These are phyloP conservation scores for Plecturocebus donacophilus DNA, from an alignment of 2,113 vertebrate genomes.

Conservation along the genomic window DNA sequence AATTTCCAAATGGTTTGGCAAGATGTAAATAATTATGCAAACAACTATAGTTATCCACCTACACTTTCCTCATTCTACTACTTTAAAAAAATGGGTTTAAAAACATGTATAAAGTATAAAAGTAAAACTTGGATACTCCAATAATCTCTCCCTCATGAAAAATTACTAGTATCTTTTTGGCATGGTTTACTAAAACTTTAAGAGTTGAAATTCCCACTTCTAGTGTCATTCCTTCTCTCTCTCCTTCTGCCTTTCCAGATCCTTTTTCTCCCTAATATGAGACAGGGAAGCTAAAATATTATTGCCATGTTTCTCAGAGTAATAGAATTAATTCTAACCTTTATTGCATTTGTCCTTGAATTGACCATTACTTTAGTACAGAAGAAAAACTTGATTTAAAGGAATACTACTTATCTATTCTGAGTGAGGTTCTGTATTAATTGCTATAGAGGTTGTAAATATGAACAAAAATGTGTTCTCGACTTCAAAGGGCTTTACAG, in stretches of 20 bases:
- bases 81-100: neutral
- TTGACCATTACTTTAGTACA: neutral
- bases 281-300: neutral
- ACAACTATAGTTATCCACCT: too few species aligned
- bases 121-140: neutral
- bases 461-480: slow-evolving; percentile 16
- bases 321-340: neutral
- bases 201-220: neutral
- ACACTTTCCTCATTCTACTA: too few species aligned
- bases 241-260: neutral
- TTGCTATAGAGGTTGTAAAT: neutral
- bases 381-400: slow-evolving; percentile 12
- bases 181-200: neutral
- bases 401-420: neutral
- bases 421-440: neutral
- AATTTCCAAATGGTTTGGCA: too few species aligned
- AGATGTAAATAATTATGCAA: too few species aligned
- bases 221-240: neutral
- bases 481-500: neutral
- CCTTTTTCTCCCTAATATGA: neutral
- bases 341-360: neutral
- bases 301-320: neutral
- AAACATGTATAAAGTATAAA: neutral
- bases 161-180: neutral
- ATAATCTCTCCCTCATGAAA: neutral